A percentile compares a stretch with the other conserved stretches of the same genome.
phyloP scores from a whole-genome alignment of 2,113 vertebrate species.

The Ctenomys sociabilis region DNA sequence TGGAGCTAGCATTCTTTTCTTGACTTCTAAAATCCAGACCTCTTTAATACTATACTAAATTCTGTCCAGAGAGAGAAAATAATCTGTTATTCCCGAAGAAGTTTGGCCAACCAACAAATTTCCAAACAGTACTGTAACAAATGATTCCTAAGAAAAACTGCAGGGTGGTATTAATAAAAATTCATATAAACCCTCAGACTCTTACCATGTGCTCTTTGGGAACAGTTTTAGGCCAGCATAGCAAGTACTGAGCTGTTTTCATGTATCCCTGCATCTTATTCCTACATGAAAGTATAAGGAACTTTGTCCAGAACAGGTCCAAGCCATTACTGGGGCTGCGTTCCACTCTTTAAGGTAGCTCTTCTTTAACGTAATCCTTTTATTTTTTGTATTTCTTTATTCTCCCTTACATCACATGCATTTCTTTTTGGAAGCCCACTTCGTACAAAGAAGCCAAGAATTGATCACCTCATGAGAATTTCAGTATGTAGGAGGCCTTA shows the following conservation, averaged over 20 bases:
- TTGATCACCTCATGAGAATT: neutral
- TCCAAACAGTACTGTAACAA: neutral
- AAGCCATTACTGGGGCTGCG: neutral
- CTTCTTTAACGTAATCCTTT: neutral
- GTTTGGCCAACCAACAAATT: slow-evolving; percentile 51
- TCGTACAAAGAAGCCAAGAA: neutral
- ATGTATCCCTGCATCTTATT: neutral
- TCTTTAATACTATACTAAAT: slow-evolving; percentile 21
- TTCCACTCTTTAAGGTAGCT: neutral
- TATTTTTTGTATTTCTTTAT: neutral
- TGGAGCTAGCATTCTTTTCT: neutral
- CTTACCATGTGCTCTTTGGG: slow-evolving; percentile 1
- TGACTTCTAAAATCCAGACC: slow-evolving; percentile 12
- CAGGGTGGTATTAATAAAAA: slow-evolving; percentile 41
- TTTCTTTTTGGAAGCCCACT: neutral
- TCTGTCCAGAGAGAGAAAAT: neutral
- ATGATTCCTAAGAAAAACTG: neutral
- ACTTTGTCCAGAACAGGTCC: neutral
- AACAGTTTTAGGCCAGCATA: neutral
- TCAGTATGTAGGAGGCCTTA: neutral
- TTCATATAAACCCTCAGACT: neutral
- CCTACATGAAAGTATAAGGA: neutral
- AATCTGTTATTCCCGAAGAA: neutral
- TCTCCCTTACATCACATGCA: neutral
- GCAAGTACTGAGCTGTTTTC: neutral